Base-by-base conservation (phyloP, 1,140 invertebrate genomes). In the Drosophila kohkoa region DNA sequence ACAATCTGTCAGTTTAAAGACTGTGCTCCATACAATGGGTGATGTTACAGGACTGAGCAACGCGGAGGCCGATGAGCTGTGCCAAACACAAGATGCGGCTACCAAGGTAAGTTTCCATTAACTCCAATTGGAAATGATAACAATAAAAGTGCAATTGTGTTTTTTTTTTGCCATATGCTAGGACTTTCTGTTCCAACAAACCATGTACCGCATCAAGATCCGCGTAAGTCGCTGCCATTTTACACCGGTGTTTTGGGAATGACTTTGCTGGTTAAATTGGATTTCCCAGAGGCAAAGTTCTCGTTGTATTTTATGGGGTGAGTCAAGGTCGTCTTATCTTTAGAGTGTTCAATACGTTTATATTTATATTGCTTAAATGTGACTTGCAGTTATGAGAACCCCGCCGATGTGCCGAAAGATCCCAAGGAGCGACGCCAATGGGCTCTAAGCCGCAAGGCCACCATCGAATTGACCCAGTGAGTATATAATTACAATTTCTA, bases 141-240 rank as follows among this genome's bases (percentile, higher is more conserved):
- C 5, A 51, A 43, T 10, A 4, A 28, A 25, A 35, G 16, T 15
- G 8, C 3, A 13, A 51, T 41, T 10, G 38, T 35, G 28, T n/a
- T 45, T 25, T 10, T 5, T 35, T 57, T 59, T 7, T 48, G 41
- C 15, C 20, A 25, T 13, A 1, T 15, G 93, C 35, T 92, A 97
- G 96, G 96, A 97, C 58, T 99, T 97, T 90, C 94, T 99, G 65
- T 97, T 99, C 92, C 98, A 99, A 94, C 98, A 99, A 95, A 99
- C 98, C 6, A 99, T 99, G 98, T 97, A 97, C 86, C 95, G 98
- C 62, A 98, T 99, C 54, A 99, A 98, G 98, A 99, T 92, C 97
- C 98, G 1, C 95, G 95, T 81, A 95, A 95, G 70, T 97, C 97
- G 0, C 91, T 99, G 38, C 96, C 97, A 30, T 99, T 99, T 92